Evolutionary conservation across 2,888 invertebrate species (phyloP).

Genomic region (Caenorhabditis japonica): DNA sequence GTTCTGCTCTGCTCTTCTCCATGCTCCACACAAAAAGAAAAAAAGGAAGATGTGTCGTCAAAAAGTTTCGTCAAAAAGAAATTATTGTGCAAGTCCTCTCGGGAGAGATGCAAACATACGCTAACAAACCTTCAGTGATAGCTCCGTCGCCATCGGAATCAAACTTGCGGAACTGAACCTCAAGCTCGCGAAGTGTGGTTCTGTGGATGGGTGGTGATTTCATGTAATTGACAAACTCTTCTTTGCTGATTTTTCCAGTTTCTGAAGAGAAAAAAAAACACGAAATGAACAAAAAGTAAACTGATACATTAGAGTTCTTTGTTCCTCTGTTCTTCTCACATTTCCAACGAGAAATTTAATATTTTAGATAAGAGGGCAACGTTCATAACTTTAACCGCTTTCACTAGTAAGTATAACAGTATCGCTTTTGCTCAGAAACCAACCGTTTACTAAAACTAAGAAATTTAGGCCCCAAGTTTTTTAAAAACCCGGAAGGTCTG

Average conservation of each 20-base stretch:
- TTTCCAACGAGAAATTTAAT: conserved; percentile 33
- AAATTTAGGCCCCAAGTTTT: too few species aligned
- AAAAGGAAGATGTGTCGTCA: too few species aligned
- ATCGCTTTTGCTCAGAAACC: too few species aligned
- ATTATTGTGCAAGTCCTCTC: conserved; percentile 31
- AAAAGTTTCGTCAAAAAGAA: conserved; percentile 49
- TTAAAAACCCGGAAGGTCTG: too few species aligned
- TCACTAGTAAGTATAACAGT: background rate
- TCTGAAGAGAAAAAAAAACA: conserved; percentile 62
- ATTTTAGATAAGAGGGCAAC: too few species aligned
- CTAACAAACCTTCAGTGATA: conserved; percentile 70
- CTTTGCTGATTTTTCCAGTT: conserved; percentile 75
- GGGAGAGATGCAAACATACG: too few species aligned
- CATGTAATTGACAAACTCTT: conserved; percentile 75
- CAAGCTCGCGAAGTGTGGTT: conserved; percentile 72
- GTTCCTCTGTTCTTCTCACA: conserved; percentile 15
- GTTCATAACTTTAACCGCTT: conserved; percentile 5
- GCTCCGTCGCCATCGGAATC: conserved; percentile 73
- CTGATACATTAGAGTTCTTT: conserved; percentile 21
- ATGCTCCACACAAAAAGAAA: too few species aligned
- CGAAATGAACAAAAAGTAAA: conserved; percentile 17
- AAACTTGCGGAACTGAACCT: conserved; percentile 69
- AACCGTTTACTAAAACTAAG: too few species aligned
- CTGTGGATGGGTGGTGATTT: conserved; percentile 70
- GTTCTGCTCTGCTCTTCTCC: too few species aligned